These are phyloP conservation scores for Pavo muticus DNA, from an alignment of 2,113 vertebrate genomes.

Conservation along the genomic window DNA sequence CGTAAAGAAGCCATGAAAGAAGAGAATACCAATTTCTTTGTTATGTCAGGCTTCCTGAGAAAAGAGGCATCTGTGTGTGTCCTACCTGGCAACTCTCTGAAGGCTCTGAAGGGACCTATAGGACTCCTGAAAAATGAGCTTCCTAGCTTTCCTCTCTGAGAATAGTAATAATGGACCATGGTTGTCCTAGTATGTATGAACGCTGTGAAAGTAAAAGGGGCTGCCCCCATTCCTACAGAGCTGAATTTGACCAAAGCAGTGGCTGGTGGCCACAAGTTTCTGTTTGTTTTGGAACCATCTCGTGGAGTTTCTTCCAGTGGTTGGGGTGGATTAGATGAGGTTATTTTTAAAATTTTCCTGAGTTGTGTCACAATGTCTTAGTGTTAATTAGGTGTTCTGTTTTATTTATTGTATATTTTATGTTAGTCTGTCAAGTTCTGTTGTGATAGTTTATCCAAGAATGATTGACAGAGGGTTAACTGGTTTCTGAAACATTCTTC, in stretches of 20 bases:
- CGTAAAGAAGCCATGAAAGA: neutral
- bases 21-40: neutral
- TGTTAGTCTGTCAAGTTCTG: neutral
- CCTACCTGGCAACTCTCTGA: neutral
- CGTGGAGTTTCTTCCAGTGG: neutral
- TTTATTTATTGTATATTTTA: neutral
- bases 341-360: neutral
- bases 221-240: neutral
- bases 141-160: neutral
- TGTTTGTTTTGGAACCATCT: neutral
- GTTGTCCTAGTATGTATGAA: neutral
- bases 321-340: neutral
- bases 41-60: neutral
- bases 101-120: neutral
- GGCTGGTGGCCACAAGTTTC: neutral
- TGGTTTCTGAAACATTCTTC: conserved; percentile 8
- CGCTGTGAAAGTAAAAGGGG: neutral
- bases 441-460: conserved; percentile 12
- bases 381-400: neutral
- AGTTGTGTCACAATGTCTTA: neutral
- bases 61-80: neutral
- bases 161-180: neutral
- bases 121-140: neutral
- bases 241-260: neutral
- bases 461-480: neutral